Base-by-base conservation (phyloP, 2,113 vertebrate species). In the Cololabis saira region DNA sequence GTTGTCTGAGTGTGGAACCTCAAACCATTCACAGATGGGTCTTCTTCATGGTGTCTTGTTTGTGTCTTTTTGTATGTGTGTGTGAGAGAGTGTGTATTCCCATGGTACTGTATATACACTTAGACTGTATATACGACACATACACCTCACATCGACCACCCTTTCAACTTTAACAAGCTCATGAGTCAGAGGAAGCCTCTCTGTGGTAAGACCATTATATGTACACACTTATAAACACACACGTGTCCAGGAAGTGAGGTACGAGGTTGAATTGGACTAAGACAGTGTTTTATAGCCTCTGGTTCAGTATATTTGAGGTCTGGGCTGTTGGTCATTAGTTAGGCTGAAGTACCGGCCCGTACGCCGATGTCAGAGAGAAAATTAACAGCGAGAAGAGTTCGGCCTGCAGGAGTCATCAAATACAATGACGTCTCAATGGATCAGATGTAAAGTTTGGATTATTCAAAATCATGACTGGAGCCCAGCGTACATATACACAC, bases 41-140 rank as follows among this genome's bases (percentile, higher is more conserved):
- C 67, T 67, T 65, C 63, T 76, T 55, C 61, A 51, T 71, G 56
- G 76, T 71, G 85, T 91, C 82, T 67, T 70, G 75, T 87, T 78
- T 84, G 74, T 63, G 64, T 80, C 50, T 66, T 22, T 71, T 40
- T 71, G 53, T 58, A 18, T 18, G 71, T 53, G 71, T 43, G 71
- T 47, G 68, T 57, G 80, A 27, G 70, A 43, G 82, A 73, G 82
- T 87, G 81, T 79, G 71, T 87, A 37, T 49, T 72, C 48, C 74
- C 90, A 91, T 89, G 85, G 83, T 83, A 69, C 42, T 70, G 88
- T 91, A 91, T 91, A 91, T 92, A 92, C 90, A 90, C 62, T 49
- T 59, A 70, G 60, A 62, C 71, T 92, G 91, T 92, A 92, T 92
- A 91, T 91, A 92, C 85, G 85, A 88, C 80, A 69, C 90, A 90